Conservation (phyloP, 2,113 vertebrate genomes). For the Leucosticte australis region DNA sequence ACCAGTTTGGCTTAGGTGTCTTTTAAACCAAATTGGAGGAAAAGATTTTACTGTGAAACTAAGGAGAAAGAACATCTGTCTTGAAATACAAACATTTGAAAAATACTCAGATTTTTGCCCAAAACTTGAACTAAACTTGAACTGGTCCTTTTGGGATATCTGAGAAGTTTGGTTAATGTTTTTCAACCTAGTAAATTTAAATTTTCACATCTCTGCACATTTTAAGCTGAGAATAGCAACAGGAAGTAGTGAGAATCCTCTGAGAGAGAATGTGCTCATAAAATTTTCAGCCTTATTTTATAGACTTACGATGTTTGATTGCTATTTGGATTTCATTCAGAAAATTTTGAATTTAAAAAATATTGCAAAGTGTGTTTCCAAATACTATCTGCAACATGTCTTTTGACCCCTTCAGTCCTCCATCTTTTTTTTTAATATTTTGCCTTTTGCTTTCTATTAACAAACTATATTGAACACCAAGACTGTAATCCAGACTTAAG, state of each 20-base stretch:
- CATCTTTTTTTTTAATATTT: background rate
- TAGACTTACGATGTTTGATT: background rate
- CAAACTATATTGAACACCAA: conserved; percentile 30
- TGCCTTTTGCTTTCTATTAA: background rate
- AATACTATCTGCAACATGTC: background rate
- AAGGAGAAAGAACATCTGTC: background rate
- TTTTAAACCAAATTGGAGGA: background rate
- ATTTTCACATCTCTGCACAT: conserved; percentile 20
- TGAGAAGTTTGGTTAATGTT: conserved; percentile 43
- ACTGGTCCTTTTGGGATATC: background rate
- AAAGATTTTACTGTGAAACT: background rate
- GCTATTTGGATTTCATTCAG: background rate
- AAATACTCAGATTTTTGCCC: background rate
- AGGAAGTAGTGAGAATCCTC: conserved; percentile 37
- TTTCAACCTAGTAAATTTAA: conserved; percentile 44
- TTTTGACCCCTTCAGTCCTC: background rate
- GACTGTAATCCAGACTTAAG: conserved; percentile 31
- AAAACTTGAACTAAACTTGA: conserved; percentile 35
- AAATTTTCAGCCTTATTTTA: conserved; percentile 47
- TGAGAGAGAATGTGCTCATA: conserved; percentile 23
- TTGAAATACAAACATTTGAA: background rate
- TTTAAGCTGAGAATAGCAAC: conserved; percentile 29
- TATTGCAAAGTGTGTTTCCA: background rate
- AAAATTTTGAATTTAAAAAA: background rate
- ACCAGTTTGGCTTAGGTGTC: background rate